Percentiles rank a stretch among this genome's conserved stretches.
These are phyloP conservation scores for Rhincodon typus DNA, from an alignment of 2,797 vertebrate genomes.

Conservation along the genomic window DNA sequence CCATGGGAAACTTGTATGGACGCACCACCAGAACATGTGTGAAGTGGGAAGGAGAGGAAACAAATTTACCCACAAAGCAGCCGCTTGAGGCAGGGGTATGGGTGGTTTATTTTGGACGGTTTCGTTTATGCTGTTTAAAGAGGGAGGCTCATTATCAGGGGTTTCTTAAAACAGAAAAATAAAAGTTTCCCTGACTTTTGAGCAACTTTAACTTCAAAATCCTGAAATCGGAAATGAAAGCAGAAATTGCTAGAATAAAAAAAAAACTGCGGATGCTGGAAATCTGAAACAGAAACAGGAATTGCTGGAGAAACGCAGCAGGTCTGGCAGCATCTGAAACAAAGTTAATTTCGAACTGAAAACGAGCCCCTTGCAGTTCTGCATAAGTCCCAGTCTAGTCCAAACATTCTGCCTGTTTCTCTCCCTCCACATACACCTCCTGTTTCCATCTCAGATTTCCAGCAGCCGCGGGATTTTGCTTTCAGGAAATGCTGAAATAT, in stretches of 20 bases:
- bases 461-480: no score
- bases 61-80: background rate
- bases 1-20: conserved; percentile 98
- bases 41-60: conserved; percentile 45
- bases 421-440: background rate
- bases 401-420: background rate
- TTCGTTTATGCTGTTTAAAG: background rate
- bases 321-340: background rate
- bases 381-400: no score
- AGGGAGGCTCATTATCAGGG: background rate
- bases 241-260: background rate
- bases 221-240: background rate
- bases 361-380: no score
- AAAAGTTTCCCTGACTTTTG: no score
- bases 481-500: background rate
- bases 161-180: background rate
- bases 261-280: background rate
- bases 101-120: background rate
- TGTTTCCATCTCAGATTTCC: no score
- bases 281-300: conserved; percentile 7
- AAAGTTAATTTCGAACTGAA: no score
- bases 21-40: conserved; percentile 69
- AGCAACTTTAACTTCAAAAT: background rate
- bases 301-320: background rate
- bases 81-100: background rate